These are phyloP conservation scores for Cercopithecus petaurista DNA, from an alignment of 2,797 vertebrate species.

Conservation along the genomic window DNA sequence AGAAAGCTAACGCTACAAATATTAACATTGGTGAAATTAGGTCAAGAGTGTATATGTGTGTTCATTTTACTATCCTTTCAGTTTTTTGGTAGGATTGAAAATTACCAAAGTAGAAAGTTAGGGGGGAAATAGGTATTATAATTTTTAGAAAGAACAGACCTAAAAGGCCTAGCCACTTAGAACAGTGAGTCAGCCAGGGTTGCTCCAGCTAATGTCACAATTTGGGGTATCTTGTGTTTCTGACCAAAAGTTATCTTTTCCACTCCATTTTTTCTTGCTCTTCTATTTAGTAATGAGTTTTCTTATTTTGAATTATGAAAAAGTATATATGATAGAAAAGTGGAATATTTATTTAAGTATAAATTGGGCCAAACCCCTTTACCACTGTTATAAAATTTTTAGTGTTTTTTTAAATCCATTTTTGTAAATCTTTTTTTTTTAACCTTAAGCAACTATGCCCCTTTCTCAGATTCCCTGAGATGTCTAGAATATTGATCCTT, in stretches of 20 bases:
- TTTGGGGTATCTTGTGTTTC: neutral
- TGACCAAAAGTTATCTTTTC: neutral
- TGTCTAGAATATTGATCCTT: neutral
- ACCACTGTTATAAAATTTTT: neutral
- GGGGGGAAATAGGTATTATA: neutral
- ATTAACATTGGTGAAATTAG: neutral
- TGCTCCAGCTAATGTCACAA: neutral
- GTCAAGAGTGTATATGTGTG: neutral
- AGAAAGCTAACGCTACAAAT: neutral
- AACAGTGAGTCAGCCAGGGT: neutral
- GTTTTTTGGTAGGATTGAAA: neutral
- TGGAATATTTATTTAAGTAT: neutral
- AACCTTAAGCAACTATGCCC: neutral
- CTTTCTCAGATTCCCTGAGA: neutral
- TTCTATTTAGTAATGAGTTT: neutral
- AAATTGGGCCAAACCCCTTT: neutral
- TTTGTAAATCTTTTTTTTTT: conserved; percentile 13
- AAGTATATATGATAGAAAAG: neutral
- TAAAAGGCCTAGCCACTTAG: neutral
- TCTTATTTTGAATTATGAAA: conserved; percentile 3
- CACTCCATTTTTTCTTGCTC: neutral
- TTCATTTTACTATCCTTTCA: neutral
- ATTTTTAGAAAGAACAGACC: conserved; percentile 2
- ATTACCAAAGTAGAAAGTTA: neutral
- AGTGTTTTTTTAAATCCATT: neutral